phyloP scores from a whole-genome alignment of 2,888 invertebrate species.

The Tryphoninae sp. region DNA sequence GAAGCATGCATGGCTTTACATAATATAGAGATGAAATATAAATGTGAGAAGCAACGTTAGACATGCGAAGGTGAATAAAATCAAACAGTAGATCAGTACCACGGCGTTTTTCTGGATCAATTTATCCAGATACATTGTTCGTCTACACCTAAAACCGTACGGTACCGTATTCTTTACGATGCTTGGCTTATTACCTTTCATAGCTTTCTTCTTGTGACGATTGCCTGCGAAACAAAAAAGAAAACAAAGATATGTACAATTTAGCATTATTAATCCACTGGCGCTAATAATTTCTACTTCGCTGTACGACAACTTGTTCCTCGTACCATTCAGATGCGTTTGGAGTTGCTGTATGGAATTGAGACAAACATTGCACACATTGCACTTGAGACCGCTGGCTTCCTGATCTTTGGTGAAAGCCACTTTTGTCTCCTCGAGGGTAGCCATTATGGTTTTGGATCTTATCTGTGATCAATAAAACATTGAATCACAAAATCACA shows the following conservation, averaged over 20 bases:
- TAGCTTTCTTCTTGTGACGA: conserved; percentile 79
- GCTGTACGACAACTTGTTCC: background rate
- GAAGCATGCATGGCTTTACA: conserved; percentile 62
- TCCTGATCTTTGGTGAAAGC: conserved; percentile 78
- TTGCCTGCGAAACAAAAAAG: conserved; percentile 71
- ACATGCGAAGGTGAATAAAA: conserved; percentile 78
- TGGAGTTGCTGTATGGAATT: conserved; percentile 82
- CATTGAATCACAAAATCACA: background rate
- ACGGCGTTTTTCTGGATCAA: conserved; percentile 75
- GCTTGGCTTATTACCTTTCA: conserved; percentile 78
- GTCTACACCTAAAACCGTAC: conserved; percentile 76
- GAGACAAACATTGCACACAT: conserved; percentile 81
- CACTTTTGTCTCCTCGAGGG: conserved; percentile 78
- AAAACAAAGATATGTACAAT: background rate
- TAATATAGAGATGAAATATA: conserved; percentile 74
- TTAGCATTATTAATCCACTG: background rate
- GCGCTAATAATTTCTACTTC: background rate
- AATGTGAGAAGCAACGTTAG: conserved; percentile 75
- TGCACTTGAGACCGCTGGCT: conserved; percentile 80
- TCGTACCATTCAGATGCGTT: conserved; percentile 79
- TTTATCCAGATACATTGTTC: conserved; percentile 75
- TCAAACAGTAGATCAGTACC: conserved; percentile 75
- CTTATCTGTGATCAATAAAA: conserved; percentile 71
- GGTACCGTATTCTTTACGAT: conserved; percentile 72
- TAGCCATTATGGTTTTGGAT: conserved; percentile 79